Percentiles rank a stretch among this genome's conserved stretches.
These are phyloP conservation scores for Scytalopus superciliaris DNA, from an alignment of 2,113 vertebrate genomes.

Conservation along the genomic window DNA sequence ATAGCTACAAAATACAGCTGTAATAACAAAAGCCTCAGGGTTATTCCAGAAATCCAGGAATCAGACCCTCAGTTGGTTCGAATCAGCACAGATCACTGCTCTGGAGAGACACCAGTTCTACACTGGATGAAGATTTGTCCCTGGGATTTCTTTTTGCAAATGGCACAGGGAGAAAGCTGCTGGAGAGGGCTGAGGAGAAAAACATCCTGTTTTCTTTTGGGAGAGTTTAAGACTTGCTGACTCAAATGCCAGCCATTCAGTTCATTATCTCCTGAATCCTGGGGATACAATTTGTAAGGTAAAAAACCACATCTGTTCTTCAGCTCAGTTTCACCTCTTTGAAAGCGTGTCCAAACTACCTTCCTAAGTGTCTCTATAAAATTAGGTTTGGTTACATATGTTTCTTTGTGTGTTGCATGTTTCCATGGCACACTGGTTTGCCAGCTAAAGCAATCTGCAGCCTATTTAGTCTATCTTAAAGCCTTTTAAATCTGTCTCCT, in stretches of 20 bases:
- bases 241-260: not conserved
- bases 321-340: slow-evolving; percentile 16
- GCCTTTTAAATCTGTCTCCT: slow-evolving; percentile 59
- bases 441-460: slow-evolving; percentile 59
- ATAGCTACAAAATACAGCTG: not conserved
- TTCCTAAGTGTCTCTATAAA: slow-evolving; percentile 30
- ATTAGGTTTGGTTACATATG: slow-evolving; percentile 48
- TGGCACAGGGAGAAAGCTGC: not conserved
- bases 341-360: slow-evolving; percentile 34
- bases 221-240: not conserved
- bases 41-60: not conserved
- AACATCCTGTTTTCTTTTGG: not conserved
- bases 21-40: slow-evolving; percentile 1
- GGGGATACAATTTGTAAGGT: not conserved
- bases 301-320: slow-evolving; percentile 28
- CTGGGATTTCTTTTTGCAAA: not conserved
- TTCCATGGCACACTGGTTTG: slow-evolving; percentile 44
- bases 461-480: slow-evolving; percentile 62
- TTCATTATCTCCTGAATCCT: slow-evolving; percentile 13
- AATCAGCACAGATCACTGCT: not conserved
- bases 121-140: not conserved
- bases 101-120: not conserved
- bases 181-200: not conserved
- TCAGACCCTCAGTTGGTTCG: not conserved
- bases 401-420: slow-evolving; percentile 47